Conservation (phyloP, 2,797 vertebrate genomes). For the Danio tinwini region DNA sequence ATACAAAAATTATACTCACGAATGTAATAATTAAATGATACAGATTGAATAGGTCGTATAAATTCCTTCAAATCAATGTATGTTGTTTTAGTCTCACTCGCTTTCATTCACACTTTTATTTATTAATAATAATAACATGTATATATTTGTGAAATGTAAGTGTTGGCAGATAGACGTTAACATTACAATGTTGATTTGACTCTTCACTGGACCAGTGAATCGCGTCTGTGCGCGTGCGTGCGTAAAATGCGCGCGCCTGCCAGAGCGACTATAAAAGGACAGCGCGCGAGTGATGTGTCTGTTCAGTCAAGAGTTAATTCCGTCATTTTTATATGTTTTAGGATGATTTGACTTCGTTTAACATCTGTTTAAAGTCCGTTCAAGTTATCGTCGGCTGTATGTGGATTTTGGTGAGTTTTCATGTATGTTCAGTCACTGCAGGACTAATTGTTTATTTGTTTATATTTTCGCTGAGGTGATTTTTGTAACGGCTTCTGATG, state of each 20-base stretch:
- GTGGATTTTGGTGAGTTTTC: conserved; percentile 26
- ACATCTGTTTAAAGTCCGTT: neutral
- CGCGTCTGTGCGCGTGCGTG: too few species aligned
- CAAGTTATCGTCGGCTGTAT: neutral
- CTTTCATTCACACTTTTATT: too few species aligned
- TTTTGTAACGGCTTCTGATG: neutral
- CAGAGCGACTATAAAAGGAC: conserved; percentile 56
- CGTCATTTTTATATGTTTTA: neutral
- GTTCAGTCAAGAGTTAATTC: neutral
- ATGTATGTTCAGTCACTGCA: neutral
- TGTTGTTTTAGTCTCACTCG: too few species aligned
- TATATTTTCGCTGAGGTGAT: neutral
- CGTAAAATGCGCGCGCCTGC: conserved; percentile 48
- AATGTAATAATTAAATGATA: too few species aligned
- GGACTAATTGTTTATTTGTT: neutral
- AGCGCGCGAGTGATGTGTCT: neutral
- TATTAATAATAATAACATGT: too few species aligned
- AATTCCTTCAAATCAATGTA: too few species aligned
- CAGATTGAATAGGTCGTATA: too few species aligned
- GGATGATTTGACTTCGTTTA: neutral
- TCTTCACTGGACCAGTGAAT: neutral
- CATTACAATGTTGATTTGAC: neutral
- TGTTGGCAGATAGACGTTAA: too few species aligned
- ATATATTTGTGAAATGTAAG: too few species aligned
- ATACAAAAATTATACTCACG: too few species aligned